These are phyloP conservation scores for Drosophila mercatorum DNA, from an alignment of 2,888 invertebrate genomes.

Conservation along the genomic window DNA sequence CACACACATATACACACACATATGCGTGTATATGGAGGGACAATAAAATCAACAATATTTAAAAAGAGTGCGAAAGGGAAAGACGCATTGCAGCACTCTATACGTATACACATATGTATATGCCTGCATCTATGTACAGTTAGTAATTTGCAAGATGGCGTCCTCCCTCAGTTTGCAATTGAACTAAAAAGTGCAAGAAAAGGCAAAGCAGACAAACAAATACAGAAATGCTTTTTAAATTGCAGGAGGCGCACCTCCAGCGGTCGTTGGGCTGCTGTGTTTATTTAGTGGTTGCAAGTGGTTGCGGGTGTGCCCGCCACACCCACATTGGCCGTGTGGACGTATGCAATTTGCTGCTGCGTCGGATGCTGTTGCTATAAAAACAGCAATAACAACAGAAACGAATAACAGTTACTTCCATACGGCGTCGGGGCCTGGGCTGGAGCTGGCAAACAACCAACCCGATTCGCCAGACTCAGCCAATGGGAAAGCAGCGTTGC, in stretches of 20 bases:
- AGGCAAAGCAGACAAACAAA: slow-evolving; percentile 36
- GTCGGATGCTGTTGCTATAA: slow-evolving; percentile 47
- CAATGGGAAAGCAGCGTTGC: slow-evolving; percentile 73
- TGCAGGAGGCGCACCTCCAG: slow-evolving; percentile 38
- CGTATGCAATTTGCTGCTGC: slow-evolving; percentile 59
- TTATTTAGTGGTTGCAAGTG: slow-evolving; percentile 77
- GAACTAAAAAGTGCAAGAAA: slow-evolving; percentile 39
- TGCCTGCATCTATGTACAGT: slow-evolving; percentile 28
- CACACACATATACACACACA: slow-evolving; percentile 7
- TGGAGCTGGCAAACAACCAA: slow-evolving; percentile 66
- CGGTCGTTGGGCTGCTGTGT: slow-evolving; percentile 42
- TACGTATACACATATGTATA: slow-evolving; percentile 1
- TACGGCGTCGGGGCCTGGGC: slow-evolving; percentile 22
- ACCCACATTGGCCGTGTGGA: slow-evolving; percentile 49
- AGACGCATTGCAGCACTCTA: slow-evolving; percentile 30
- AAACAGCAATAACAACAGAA: slow-evolving; percentile 48
- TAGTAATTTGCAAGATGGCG: slow-evolving; percentile 61
- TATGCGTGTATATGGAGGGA: slow-evolving; percentile 11
- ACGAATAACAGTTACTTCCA: slow-evolving; percentile 49
- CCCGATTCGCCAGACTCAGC: slow-evolving; percentile 74
- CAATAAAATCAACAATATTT: slow-evolving; percentile 47
- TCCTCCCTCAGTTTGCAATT: slow-evolving; percentile 16
- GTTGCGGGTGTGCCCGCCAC: slow-evolving; percentile 67
- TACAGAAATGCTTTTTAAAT: slow-evolving; percentile 34
- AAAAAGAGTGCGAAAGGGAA: slow-evolving; percentile 24